Base-by-base conservation (phyloP, 2,797 vertebrate species). In the Oreortyx pictus region DNA sequence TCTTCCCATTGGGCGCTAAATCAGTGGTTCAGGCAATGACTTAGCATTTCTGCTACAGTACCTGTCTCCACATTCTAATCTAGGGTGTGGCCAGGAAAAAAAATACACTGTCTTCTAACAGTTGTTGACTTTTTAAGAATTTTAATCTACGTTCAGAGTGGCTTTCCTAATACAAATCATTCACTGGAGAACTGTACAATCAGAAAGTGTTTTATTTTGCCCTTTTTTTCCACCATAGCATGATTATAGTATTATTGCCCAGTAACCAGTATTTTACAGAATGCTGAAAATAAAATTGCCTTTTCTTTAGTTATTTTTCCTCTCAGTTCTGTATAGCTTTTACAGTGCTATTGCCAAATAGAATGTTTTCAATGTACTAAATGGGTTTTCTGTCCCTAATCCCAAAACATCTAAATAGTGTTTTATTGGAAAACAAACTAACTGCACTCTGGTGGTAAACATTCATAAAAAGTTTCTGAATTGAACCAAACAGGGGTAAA, bases 401-500 rank as follows among this genome's bases (percentile, higher is more conserved):
- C 60, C 47, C 90, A 66, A 87, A 96, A 71, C 66, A 80, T 77
- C 81, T 59, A 84, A 90, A 71, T 71, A 66, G 49, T 82, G 66
- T 47, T 94, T 96, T 92, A 94, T 88, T 95, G 94, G 54, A 93
- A 90, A 80, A 19, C n/a, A 95, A 92, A 89, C 52, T 56, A 95
- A 95, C 43, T 89, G 56, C 23, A 85, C 87, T 86, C 92, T 66
- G 44, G 75, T 88, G 83, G 86, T 76, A 94, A 95, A 81, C 27
- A 82, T 60, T 92, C 46, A 65, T 75, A 88, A 93, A 11, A 78
- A 64, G 94, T 79, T 82, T 95, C 67, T 60, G 82, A 96, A 86
- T 31, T 22, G 70, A 80, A 81, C 1, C 31, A 73, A 74, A 93
- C 23, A 59, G 6, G 9, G 90, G 72, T 47, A 82, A 94, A 75